Base-by-base conservation (phyloP, 2,888 invertebrate species). In the Andrena fulva region DNA sequence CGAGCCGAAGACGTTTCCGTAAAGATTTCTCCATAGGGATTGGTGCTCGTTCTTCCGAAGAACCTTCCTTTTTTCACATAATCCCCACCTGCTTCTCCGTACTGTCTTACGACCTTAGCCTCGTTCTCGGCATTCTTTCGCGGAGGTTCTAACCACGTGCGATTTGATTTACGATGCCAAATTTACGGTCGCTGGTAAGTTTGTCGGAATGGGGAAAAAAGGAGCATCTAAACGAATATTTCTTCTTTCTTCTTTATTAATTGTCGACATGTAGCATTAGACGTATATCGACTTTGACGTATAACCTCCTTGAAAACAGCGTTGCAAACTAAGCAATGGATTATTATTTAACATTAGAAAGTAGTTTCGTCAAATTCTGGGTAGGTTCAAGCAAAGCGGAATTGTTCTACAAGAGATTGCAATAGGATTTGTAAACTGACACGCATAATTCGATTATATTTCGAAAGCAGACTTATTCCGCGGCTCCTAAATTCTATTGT, bases 101-200 rank as follows among this genome's bases (percentile, higher is more conserved):
- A 20, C 42, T 7, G 24, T 75, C 24, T 75, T 56, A 48, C 68
- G 72, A 83, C 73, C 74, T 85, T 86, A 77, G 80, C 80, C 77
- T 64, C 67, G 16, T 70, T 77, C 54, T 66, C 29, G 16, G 50
- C 20, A 56, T 63, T 72, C 66, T 85, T 79, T 85, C 59, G 63
- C 29, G 27, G 8, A 54, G 50, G n/a, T 56, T 8, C 5, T 76
- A 75, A 71, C 80, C 88, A 88, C 88, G 83, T 88, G 88, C 80
- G 29, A 74, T 52, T 67, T 63, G 8, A 73, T 77, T 77, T 52
- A 71, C 69, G 48, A 89, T 89, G 89, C 52, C 88, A 77, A 84
- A 80, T 5, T 60, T 85, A 50, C 87, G 90, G 64, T 48, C 82
- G 6, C 33, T 89, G 87, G 89, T 89, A 85, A 89, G 89, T 77